Percentiles rank a stretch among this genome's conserved stretches.
Conservation (phyloP, 1,140 invertebrate species). For the Drosophila bocki region DNA sequence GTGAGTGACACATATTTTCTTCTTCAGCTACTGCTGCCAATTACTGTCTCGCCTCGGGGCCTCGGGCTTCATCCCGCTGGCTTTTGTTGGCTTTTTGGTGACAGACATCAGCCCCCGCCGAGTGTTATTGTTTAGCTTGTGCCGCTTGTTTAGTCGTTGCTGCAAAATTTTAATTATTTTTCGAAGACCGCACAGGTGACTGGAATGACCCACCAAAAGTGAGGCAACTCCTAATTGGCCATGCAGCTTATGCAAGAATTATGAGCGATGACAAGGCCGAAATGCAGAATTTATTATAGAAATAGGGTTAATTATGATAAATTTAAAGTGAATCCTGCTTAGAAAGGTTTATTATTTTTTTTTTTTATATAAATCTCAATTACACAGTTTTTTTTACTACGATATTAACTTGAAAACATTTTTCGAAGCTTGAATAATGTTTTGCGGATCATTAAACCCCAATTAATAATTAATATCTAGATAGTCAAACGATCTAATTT, state of each 20-base stretch:
- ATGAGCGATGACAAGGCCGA: not conserved
- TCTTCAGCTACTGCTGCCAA: slow-evolving; percentile 51
- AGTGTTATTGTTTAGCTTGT: slow-evolving; percentile 32
- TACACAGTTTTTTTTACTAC: not conserved
- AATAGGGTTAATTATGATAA: not conserved
- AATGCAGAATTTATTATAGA: not conserved
- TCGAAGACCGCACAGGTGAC: slow-evolving; percentile 37
- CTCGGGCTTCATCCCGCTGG: slow-evolving; percentile 22
- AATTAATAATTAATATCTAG: not conserved
- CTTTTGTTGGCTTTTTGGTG: slow-evolving; percentile 35
- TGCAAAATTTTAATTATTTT: slow-evolving; percentile 59
- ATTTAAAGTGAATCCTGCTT: not conserved
- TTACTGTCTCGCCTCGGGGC: slow-evolving; percentile 52
- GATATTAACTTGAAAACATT: no score
- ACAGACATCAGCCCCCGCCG: slow-evolving; percentile 34
- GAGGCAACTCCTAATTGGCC: slow-evolving; percentile 43
- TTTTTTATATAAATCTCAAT: not conserved
- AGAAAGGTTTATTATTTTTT: not conserved
- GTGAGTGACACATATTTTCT: slow-evolving; percentile 57
- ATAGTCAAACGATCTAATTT: not conserved
- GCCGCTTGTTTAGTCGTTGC: slow-evolving; percentile 44
- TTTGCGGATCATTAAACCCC: no score
- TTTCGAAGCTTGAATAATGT: no score
- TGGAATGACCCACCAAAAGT: slow-evolving; percentile 24
- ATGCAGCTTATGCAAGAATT: slow-evolving; percentile 36